Evolutionary conservation across 2,113 vertebrate species (phyloP).

Genomic region (Setophaga coronata): DNA sequence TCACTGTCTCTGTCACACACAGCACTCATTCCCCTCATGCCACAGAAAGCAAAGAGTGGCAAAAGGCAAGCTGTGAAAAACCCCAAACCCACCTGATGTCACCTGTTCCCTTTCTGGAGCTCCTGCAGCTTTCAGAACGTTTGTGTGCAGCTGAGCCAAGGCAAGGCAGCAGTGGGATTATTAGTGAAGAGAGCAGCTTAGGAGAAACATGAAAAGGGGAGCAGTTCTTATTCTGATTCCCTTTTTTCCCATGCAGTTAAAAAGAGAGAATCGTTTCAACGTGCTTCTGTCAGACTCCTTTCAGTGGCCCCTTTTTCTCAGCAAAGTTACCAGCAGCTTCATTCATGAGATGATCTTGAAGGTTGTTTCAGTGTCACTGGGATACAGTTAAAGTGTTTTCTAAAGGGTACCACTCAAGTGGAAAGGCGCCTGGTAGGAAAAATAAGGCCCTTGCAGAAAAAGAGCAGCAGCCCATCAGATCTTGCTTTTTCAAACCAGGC

Average conservation of each 20-base stretch:
- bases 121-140: constrained; percentile 55
- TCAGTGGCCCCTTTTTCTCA: constrained; percentile 66
- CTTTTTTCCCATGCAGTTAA: constrained; percentile 60
- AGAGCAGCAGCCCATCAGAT: constrained; percentile 73
- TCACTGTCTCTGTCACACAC: background rate
- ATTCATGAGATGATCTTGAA: constrained; percentile 75
- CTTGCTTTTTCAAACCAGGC: constrained; percentile 68
- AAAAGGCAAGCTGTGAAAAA: constrained; percentile 68
- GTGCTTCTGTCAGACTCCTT: constrained; percentile 61
- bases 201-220: constrained; percentile 65
- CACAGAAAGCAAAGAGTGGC: constrained; percentile 64
- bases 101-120: constrained; percentile 54
- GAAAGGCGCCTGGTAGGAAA: constrained; percentile 75
- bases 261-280: constrained; percentile 69
- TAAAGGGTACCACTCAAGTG: constrained; percentile 70
- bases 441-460: constrained; percentile 69
- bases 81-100: constrained; percentile 34
- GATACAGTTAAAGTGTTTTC: constrained; percentile 66
- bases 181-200: constrained; percentile 60
- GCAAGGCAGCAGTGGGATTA: constrained; percentile 60
- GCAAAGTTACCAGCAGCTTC: constrained; percentile 68
- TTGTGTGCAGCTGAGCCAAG: constrained; percentile 69
- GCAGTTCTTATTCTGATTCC: constrained; percentile 25
- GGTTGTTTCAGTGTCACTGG: constrained; percentile 70
- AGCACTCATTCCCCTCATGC: constrained; percentile 55